Conservation (phyloP, 2,113 vertebrate genomes). For the Corydoras sp. region DNA sequence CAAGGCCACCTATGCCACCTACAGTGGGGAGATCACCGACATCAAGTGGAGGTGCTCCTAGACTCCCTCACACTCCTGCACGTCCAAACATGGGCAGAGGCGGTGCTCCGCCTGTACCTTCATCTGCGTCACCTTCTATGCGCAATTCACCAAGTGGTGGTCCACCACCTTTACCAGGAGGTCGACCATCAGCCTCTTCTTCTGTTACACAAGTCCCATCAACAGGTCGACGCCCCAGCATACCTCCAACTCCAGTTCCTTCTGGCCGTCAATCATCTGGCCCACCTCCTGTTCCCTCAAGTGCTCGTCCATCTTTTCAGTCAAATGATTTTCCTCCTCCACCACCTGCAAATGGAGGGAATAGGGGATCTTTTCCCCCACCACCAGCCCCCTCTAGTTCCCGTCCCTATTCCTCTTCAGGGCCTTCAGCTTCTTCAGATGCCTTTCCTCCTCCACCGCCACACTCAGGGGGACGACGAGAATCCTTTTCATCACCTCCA, state of each 20-base stretch:
- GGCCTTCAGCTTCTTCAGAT: no score
- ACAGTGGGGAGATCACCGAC: conserved; percentile 64
- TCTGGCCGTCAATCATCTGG: conserved; percentile 18
- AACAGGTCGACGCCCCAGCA: conserved; percentile 50
- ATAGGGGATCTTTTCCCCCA: conserved; percentile 18
- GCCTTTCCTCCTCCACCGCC: no score
- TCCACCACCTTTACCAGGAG: conserved; percentile 55
- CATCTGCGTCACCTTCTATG: conserved; percentile 54
- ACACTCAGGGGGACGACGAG: no score
- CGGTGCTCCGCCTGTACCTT: conserved; percentile 61
- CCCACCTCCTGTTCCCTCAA: conserved; percentile 17
- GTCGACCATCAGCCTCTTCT: conserved; percentile 49
- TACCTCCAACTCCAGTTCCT: conserved; percentile 25
- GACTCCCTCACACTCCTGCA: conserved; percentile 52
- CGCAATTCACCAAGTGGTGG: conserved; percentile 58
- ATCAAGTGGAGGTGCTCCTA: conserved; percentile 48
- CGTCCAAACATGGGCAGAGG: conserved; percentile 50
- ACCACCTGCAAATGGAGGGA: conserved; percentile 45
- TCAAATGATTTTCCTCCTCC: conserved; percentile 63
- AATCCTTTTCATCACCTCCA: no score
- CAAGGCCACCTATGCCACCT: conserved; percentile 64
- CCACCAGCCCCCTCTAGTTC: no score
- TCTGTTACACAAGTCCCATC: conserved; percentile 50
- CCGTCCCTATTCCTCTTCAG: no score
- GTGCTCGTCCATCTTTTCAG: conserved; percentile 4